Percentiles rank a stretch among this genome's conserved stretches.
Evolutionary conservation across 2,113 vertebrate species (phyloP).

Genomic region (Spheniscus mendiculus): DNA sequence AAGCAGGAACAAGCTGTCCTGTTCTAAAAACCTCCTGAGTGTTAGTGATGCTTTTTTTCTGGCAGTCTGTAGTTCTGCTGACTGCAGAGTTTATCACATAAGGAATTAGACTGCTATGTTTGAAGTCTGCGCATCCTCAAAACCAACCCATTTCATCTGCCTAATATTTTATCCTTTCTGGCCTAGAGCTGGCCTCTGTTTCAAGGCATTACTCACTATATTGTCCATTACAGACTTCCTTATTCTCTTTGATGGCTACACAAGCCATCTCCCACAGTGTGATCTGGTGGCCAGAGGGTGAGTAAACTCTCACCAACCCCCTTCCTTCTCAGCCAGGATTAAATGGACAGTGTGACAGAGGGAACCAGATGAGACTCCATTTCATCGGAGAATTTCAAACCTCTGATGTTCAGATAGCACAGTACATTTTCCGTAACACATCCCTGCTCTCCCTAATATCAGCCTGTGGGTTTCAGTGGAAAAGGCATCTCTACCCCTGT

Average conservation of each 20-base stretch:
- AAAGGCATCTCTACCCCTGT: background rate
- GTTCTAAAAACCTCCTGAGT: slow-evolving; percentile 18
- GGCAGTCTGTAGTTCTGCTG: slow-evolving; percentile 1
- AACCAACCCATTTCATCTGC: background rate
- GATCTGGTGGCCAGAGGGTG: slow-evolving; percentile 21
- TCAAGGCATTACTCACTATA: background rate
- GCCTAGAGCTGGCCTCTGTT: background rate
- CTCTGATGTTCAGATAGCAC: slow-evolving; percentile 4
- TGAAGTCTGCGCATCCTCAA: background rate
- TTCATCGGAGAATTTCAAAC: slow-evolving; percentile 56
- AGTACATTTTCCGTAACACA: background rate
- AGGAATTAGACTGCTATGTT: background rate
- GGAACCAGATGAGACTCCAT: slow-evolving; percentile 28
- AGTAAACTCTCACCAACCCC: background rate
- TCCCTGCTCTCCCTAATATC: background rate
- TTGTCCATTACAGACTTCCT: background rate
- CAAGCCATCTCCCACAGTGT: background rate
- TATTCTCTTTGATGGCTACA: background rate
- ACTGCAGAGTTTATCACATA: background rate
- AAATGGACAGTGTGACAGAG: slow-evolving; percentile 32
- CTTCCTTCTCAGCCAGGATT: background rate
- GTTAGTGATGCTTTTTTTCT: slow-evolving; percentile 2
- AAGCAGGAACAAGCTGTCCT: slow-evolving; percentile 52
- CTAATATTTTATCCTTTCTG: background rate
- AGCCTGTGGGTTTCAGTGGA: background rate